Percentiles rank a stretch among this genome's conserved stretches.
These are phyloP conservation scores for Pampusana beccarii DNA, from an alignment of 2,113 vertebrate species.

Conservation along the genomic window DNA sequence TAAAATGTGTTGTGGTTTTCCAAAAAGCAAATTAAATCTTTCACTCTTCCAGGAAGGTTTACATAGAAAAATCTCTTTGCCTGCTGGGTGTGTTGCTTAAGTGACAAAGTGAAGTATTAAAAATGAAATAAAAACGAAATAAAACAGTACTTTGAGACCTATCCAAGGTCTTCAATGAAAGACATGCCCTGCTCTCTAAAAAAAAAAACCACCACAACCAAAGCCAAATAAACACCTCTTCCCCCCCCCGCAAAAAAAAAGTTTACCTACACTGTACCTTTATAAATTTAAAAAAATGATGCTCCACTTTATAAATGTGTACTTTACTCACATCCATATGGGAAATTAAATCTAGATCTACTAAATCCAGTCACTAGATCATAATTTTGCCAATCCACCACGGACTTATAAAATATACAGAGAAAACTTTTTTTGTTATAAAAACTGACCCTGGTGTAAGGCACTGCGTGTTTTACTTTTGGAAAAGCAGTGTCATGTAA, in stretches of 20 bases:
- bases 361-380: neutral
- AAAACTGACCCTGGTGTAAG: no score
- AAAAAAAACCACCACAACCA: no score
- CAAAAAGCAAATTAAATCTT: neutral
- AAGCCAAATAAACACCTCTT: no score
- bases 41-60: neutral
- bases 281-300: neutral
- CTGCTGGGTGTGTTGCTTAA: neutral
- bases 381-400: neutral
- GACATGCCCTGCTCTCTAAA: neutral
- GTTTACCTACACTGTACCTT: neutral
- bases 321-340: neutral
- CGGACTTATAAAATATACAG: neutral
- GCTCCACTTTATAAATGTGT: neutral
- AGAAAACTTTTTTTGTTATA: neutral
- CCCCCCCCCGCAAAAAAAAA: no score
- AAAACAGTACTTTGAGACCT: neutral
- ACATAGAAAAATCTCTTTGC: neutral
- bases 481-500: neutral
- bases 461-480: neutral
- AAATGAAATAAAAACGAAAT: neutral
- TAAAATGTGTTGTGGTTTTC: neutral
- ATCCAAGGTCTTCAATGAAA: neutral
- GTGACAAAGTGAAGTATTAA: neutral
- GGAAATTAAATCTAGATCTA: conserved; percentile 26